Evolutionary conservation across 2,888 invertebrate genomes (phyloP).

Genomic region (Elegia similella): DNA sequence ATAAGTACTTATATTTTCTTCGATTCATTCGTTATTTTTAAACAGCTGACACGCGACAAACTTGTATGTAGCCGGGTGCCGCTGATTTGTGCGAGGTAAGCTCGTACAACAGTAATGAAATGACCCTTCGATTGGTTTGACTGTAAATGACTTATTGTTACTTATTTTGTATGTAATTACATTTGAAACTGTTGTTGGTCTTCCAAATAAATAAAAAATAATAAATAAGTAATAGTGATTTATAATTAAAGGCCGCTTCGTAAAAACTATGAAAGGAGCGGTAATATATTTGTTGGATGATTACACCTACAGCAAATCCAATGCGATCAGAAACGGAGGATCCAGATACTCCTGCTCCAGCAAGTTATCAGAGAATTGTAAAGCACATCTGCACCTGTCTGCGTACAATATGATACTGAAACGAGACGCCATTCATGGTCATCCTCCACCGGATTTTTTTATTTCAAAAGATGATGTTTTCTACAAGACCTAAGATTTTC

Average conservation of each 20-base stretch:
- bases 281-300: background rate
- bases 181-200: too few relatives aligned
- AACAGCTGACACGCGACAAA: too few relatives aligned
- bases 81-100: too few relatives aligned
- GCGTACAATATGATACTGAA: conserved; percentile 25
- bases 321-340: conserved; percentile 13
- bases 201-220: too few relatives aligned
- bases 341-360: conserved; percentile 28
- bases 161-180: too few relatives aligned
- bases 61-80: too few relatives aligned
- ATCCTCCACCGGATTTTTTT: conserved; percentile 22
- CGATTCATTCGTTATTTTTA: too few relatives aligned
- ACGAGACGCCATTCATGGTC: conserved; percentile 27
- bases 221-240: background rate
- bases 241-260: conserved; percentile 2
- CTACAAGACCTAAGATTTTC: background rate
- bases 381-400: conserved; percentile 28
- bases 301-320: conserved; percentile 1
- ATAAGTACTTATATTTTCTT: too few relatives aligned
- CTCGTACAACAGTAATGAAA: too few relatives aligned
- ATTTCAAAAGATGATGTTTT: background rate
- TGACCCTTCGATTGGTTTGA: too few relatives aligned
- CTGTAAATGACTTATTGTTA: too few relatives aligned
- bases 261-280: conserved; percentile 4
- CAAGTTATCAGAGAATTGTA: conserved; percentile 25